Base-by-base conservation (phyloP, 2,888 invertebrate species). In the Lithosia quadra region DNA sequence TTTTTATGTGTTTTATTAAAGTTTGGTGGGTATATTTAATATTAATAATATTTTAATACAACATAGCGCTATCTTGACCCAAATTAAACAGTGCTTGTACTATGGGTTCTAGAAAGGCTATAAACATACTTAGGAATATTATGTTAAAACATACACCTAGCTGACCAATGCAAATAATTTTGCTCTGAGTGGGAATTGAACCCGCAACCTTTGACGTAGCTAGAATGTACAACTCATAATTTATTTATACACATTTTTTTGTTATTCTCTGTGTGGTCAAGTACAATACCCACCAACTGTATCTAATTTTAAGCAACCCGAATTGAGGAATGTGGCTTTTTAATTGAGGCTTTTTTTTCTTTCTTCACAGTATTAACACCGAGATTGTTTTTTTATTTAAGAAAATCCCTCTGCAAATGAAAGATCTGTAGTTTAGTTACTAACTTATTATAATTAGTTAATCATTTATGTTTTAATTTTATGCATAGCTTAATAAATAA, bases 321-420 rank as follows among this genome's bases (percentile, higher is more conserved):
- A 76, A 69, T 78, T 76, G 78, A 69, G 80, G 80, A 78, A 73
- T 78, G 72, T 2, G 62, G 21, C 65, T 57, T 63, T 56, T 36
- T 33, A 22, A n/a, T 49, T 49, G 18, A 58, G 7, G 1, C 7
- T 57, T 53, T 57, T 10, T 58, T 43, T 63, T 57, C 15, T 58
- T 43, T 63, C 55, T 59, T 55, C 39, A 21, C 65, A 71, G 74
- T 74, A 74, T 79, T 74, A 65, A 18, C 0, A 18, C 9, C 15
- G 60, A 74, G 66, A 65, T 68, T 69, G 24, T 24, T 24, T 13
- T 36, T 22, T 34, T 58, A 34, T 33, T 33, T 33, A 22, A 61
- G 34, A 60, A 63, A 55, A 61, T 67, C 10, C 57, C 33, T 62
- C 24, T 62, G 18, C 56, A 43, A 67, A 34, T 33, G 58, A 58